phyloP scores from a whole-genome alignment of 2,888 invertebrate genomes.

The Drosophila merina region DNA sequence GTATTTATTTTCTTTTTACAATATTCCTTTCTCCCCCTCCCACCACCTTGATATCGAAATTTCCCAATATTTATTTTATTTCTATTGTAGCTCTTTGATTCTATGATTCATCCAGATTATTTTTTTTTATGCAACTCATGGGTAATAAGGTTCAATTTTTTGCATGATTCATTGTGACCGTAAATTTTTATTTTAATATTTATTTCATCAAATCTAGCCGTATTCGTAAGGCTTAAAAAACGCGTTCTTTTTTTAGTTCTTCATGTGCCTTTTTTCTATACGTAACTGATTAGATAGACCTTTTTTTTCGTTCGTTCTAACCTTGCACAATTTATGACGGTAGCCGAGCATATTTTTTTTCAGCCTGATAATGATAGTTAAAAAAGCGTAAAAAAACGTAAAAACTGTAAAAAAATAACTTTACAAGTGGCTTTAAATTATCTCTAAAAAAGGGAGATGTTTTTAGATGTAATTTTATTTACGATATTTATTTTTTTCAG shows the following conservation, averaged over 20 bases:
- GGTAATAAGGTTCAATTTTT: slow-evolving; percentile 7
- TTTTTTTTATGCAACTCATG: slow-evolving; percentile 24
- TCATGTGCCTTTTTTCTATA: slow-evolving; percentile 26
- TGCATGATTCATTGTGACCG: slow-evolving; percentile 25
- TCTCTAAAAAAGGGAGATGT: neutral
- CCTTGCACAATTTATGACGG: slow-evolving; percentile 68
- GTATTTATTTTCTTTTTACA: slow-evolving; percentile 52
- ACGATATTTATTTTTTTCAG: neutral
- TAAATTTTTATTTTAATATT: slow-evolving; percentile 30
- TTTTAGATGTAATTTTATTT: slow-evolving; percentile 9
- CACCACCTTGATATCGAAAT: neutral
- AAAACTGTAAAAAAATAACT: too few relatives aligned
- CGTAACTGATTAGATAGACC: slow-evolving; percentile 66
- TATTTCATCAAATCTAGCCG: slow-evolving; percentile 5
- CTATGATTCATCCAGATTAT: slow-evolving; percentile 9
- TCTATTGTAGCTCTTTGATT: slow-evolving; percentile 12
- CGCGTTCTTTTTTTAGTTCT: slow-evolving; percentile 9
- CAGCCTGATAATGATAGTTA: slow-evolving; percentile 13
- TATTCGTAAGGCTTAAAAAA: slow-evolving; percentile 21
- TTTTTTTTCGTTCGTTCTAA: slow-evolving; percentile 39
- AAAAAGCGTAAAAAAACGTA: neutral
- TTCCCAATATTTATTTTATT: slow-evolving; percentile 6
- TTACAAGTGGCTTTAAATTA: slow-evolving; percentile 17
- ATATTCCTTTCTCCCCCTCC: slow-evolving; percentile 5
- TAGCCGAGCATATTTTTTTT: slow-evolving; percentile 28